Evolutionary conservation across 2,797 vertebrate species (phyloP), one percentile per base, ranked within the genome.

Genomic region (Phoebastria nigripes): DNA sequence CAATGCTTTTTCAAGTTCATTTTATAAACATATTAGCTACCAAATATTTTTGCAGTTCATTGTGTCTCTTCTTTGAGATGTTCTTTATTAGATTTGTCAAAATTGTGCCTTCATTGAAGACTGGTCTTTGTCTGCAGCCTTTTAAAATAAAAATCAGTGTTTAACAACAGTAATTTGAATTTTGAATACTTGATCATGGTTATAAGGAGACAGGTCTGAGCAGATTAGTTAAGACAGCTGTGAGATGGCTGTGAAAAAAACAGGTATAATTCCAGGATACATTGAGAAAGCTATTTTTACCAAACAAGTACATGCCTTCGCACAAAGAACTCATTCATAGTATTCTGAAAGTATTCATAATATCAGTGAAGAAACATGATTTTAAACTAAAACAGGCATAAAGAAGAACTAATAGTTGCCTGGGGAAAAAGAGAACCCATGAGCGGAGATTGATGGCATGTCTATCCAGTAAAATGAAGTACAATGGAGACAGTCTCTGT

Each of bases 371-470:
- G 55, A 92, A 93, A 70, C 13, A 70, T 44, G 46, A 90, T 70
- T 84, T 96, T 92, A 89, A 96, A 89, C 65, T 56, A 93, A 90
- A 96, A 73, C 17, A 89, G 83, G 35, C 22, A 77, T 89, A 79
- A 82, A 76, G 54, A 90, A 56, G 49, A 66, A 70, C 25, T 84
- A 66, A 79, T 47, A 79, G 20, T 20, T 73, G 82, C 58, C 74
- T 76, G 55, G 70, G 58, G 80, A 47, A 69, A 81, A 86, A 79
- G 26, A 76, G 58, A 90, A 25, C 17, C 35, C 54, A 49, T 3
- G 8, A 84, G 66, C 39, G n/a, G 26, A 95, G 51, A 66, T 11
- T 79, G 88, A 73, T 88, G 73, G 14, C 42, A 76, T 11, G 10
- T n/a, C 80, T 88, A 15, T n/a, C 76, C 20, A 17, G 49, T 37